Conservation (phyloP, 2,797 vertebrate genomes). For the Anguilla marmorata region DNA sequence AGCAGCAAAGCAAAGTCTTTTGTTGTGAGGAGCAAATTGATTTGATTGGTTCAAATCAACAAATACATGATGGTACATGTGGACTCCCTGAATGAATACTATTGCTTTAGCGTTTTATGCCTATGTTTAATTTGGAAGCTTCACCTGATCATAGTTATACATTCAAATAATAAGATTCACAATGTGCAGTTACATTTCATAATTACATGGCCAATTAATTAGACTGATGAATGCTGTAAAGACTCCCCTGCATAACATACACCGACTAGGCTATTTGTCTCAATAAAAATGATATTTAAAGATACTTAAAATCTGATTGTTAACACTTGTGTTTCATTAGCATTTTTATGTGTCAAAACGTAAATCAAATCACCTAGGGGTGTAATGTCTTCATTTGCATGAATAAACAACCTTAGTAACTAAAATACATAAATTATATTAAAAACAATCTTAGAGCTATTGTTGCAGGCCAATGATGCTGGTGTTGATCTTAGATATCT, state of each 20-base stretch:
- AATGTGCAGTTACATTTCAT: neutral
- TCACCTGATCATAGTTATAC: neutral
- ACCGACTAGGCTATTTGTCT: neutral
- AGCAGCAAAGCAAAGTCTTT: neutral
- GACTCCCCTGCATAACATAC: neutral
- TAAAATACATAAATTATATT: constrained; percentile 23
- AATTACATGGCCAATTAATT: neutral
- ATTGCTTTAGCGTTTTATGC: neutral
- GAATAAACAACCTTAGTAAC: constrained; percentile 8
- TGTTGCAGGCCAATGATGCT: neutral
- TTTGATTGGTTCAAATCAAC: neutral
- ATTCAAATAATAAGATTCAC: neutral
- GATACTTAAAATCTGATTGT: neutral
- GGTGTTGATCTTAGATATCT: neutral
- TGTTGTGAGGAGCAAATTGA: neutral
- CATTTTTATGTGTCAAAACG: constrained; percentile 17
- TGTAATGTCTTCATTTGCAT: constrained; percentile 17
- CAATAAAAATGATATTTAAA: constrained; percentile 9
- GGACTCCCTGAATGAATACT: neutral
- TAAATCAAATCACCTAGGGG: constrained; percentile 17
- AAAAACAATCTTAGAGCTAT: neutral
- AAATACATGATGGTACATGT: neutral
- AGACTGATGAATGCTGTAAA: neutral
- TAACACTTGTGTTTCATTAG: neutral
- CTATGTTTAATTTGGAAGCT: neutral